Evolutionary conservation across 2,797 vertebrate species (phyloP), one percentile per base, ranked within the genome.

Genomic region (Pseudochaenichthys georgianus): DNA sequence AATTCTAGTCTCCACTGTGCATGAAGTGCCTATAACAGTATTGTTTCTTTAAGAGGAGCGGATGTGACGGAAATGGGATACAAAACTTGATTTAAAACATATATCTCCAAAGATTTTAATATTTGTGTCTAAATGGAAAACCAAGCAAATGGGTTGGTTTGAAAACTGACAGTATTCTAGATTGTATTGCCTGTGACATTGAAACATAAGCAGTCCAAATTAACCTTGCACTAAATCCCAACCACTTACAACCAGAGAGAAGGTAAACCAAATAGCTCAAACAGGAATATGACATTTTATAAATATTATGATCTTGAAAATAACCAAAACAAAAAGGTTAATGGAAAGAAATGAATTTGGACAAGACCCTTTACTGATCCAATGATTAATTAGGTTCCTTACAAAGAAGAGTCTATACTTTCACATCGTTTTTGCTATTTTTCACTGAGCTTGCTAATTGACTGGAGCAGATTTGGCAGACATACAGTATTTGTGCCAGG

Each of bases 401-500:
- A 57, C 66, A 73, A 38, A 38, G 34, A 45, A 62, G 13, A 79
- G 34, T 38, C 34, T 38, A 38, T 72, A 80, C 9, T 67, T 73
- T 70, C 46, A 48, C 34, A 16, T 7, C 2, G 47, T 48, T 38
- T 28, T 23, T 45, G 45, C 23, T 54, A 9, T n/a, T 50, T 48
- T 23, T 53, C 38, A 52, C 71, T 75, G 48, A 64, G 54, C 54
- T 62, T 6, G 46, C 23, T 16, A 64, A 77, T 46, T 47, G 57
- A 77, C 67, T 75, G 67, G 66, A 72, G 73, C 73, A 21, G 67
- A 80, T 58, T 34, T 79, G 75, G 80, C 59, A 73, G 70, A 23
- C 9, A 2, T 17, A 13, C 45, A n/a, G 13, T 58, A n/a, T 38
- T 42, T 50, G 71, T 75, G 75, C 61, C 67, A 87, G 64, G 72